phyloP scores from a whole-genome alignment of 2,113 vertebrate genomes.

The Lampris megalopsis region DNA sequence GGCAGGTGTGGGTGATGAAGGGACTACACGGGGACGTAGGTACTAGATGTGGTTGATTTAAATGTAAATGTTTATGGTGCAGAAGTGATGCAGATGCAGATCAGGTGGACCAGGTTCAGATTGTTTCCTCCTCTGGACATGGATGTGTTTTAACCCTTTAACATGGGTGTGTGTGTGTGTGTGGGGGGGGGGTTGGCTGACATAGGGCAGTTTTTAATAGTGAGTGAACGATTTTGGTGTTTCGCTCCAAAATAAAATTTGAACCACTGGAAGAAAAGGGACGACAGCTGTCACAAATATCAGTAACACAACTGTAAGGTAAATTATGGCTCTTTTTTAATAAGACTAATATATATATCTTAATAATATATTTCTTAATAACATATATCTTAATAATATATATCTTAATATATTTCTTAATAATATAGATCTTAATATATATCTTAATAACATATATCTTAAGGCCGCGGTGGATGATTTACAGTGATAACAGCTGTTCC shows the following conservation, averaged over 20 bases:
- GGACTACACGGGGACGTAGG: slow-evolving; percentile 78
- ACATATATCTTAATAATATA: background rate
- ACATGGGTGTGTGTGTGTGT: background rate
- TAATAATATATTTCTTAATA: background rate
- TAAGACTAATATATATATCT: too few species aligned
- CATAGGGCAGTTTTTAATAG: background rate
- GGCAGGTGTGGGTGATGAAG: slow-evolving; percentile 77
- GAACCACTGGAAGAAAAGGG: background rate
- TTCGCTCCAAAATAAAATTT: slow-evolving; percentile 2
- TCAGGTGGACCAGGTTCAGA: slow-evolving; percentile 71
- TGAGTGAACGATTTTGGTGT: slow-evolving; percentile 9
- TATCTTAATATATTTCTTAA: too few species aligned
- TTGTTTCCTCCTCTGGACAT: slow-evolving; percentile 71
- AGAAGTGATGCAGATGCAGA: slow-evolving; percentile 80
- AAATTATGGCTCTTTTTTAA: background rate
- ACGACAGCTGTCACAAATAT: background rate
- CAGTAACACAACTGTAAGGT: background rate
- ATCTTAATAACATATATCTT: too few species aligned
- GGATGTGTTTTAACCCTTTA: slow-evolving; percentile 64
- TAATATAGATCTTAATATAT: too few species aligned
- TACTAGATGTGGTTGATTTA: slow-evolving; percentile 79
- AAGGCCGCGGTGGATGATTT: too few species aligned
- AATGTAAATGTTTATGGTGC: slow-evolving; percentile 85
- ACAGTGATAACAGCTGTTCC: too few species aligned
- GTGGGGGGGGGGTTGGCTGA: background rate